Evolutionary conservation across 2,113 vertebrate species (phyloP), one percentile per base, ranked within the genome.

Genomic region (Etheostoma spectabile): DNA sequence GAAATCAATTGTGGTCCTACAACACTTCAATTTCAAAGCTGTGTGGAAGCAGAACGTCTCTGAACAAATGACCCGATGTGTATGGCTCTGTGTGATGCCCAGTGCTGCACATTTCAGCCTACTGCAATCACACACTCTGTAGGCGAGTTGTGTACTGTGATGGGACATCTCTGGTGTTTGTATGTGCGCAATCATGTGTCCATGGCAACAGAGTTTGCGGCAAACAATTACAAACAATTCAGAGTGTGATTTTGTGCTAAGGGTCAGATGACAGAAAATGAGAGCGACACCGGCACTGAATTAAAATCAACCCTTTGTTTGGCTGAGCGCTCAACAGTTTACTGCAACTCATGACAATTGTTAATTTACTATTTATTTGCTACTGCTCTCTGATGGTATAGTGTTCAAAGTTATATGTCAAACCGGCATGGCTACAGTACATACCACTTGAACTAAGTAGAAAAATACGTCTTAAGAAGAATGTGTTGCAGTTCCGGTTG

Each of bases 101-200:
- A 8, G 21, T 13, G 49, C 53, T 69, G 30, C 73, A 64, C 66
- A 30, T 57, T 56, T 66, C 51, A 65, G 46, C 68, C 51, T 0
- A 3, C 35, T 60, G 65, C 61, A 74, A 86, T 87, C 75, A 75
- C 51, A 77, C 48, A 38, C 78, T 78, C 66, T 48, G 65, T 63
- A 35, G 71, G 79, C 56, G 60, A 49, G 30, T 51, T 62, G 6
- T 46, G 63, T n/a, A 15, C 55, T 21, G 51, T 15, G 73, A 57
- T 45, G 35, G 21, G 56, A 57, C 52, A 51, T 83, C 57, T 30
- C 51, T 56, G 24, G 22, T 12, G 63, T 45, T 38, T 3, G 69
- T 55, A 46, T 61, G 84, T 38, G 52, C 57, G 53, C 42, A 67
- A 64, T 62, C 1, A 22, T 51, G 83, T 80, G 72, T 87, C 74